Percentiles rank a stretch among this genome's conserved stretches.
Evolutionary conservation across 2,113 vertebrate genomes (phyloP).

Genomic region (Apistogramma diplotaenia): DNA sequence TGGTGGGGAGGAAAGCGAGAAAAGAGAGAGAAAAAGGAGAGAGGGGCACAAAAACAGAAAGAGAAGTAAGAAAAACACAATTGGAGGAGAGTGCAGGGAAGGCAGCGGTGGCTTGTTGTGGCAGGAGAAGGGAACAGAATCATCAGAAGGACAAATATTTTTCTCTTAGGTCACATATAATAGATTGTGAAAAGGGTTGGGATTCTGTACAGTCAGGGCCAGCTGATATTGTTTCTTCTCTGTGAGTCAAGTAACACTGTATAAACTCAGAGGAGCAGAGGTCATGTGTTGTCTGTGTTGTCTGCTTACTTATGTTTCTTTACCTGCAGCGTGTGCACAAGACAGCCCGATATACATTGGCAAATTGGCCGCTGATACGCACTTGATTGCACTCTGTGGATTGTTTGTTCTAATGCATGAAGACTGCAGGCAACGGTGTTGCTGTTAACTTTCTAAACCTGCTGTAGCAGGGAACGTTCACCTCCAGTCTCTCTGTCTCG

Average conservation of each 20-base stretch:
- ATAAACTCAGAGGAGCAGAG: neutral
- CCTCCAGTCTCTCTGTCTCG: neutral
- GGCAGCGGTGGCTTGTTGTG: constrained; percentile 15
- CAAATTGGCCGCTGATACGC: neutral
- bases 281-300: neutral
- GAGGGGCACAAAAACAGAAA: constrained; percentile 31
- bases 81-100: constrained; percentile 15
- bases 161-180: neutral
- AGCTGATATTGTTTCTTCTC: neutral
- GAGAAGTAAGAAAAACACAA: constrained; percentile 45
- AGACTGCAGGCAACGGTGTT: neutral
- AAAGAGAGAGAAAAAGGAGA: constrained; percentile 40
- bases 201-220: neutral
- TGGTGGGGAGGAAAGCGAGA: constrained; percentile 46
- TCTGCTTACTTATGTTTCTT: neutral
- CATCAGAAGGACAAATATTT: neutral
- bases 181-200: neutral
- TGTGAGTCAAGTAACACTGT: neutral
- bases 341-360: neutral
- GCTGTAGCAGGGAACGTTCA: neutral
- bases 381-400: neutral
- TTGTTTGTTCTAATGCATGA: neutral
- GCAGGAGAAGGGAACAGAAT: neutral
- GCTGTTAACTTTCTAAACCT: neutral
- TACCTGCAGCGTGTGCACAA: neutral